Evolutionary conservation across 2,113 vertebrate genomes (phyloP), one percentile per base, ranked within the genome.

Genomic region (Vireo altiloquus): DNA sequence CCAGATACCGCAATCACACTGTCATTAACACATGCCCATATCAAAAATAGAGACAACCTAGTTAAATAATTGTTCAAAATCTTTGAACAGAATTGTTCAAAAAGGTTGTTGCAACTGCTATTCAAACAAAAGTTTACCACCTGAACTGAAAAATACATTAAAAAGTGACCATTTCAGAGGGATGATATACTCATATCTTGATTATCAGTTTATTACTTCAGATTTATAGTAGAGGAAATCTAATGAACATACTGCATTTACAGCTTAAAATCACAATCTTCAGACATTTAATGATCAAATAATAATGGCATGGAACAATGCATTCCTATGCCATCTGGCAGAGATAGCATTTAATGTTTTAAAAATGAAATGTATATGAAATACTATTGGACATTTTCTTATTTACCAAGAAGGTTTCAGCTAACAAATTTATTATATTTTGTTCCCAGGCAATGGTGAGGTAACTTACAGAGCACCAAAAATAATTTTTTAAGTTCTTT

Each of bases 21-120:
- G 15, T 21, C 39, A 70, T 40, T 66, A 74, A 33, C 30, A 86
- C 46, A 82, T 11, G 12, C 7, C 46, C 30, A 8, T 57, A 53
- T n/a, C 40, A 90, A 63, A 22, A 94, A 93, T 53, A 50, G 63
- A 88, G 46, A 35, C 30, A 82, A 72, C 54, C 69, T 52, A 47
- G 31, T 77, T 83, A 90, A 5, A 13, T 8, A 86, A 82, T 20
- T 40, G 19, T 33, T 69, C 8, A 56, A 71, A 88, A 70, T n/a
- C 42, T 77, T 59, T n/a, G n/a, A n/a, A n/a, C 42, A 60, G 22
- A 20, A n/a, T n/a, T n/a, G n/a, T n/a, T n/a, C n/a, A n/a, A 88
- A 78, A 83, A 39, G 6, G 8, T 25, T 60, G 24, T 37, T 82
- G 20, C 11, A 76, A 66, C 1, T 22, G 52, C 7, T 52, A 49